Conservation (phyloP, 2,888 invertebrate genomes). For the Corbicula japonica region DNA sequence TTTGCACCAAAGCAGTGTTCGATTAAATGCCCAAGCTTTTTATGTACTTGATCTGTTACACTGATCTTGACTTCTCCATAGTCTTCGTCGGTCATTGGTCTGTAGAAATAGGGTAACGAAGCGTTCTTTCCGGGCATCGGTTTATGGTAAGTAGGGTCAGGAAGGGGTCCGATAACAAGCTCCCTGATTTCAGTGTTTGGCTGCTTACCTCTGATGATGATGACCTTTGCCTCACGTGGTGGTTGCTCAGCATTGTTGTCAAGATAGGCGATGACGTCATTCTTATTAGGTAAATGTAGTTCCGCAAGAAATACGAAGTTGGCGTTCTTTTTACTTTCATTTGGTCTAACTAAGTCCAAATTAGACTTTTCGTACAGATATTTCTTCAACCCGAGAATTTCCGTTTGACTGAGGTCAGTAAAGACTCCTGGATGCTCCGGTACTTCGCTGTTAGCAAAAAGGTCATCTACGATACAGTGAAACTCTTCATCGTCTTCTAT, state of each 20-base stretch:
- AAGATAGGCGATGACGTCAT: conserved; percentile 55
- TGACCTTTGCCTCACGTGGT: conserved; percentile 66
- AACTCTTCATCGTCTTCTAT: too few relatives aligned
- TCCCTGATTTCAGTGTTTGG: conserved; percentile 65
- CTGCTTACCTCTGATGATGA: conserved; percentile 57
- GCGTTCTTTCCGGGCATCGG: conserved; percentile 43
- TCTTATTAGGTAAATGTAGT: conserved; percentile 69
- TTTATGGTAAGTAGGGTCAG: conserved; percentile 61
- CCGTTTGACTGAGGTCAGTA: conserved; percentile 32
- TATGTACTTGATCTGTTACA: conserved; percentile 39
- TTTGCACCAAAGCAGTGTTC: conserved; percentile 44
- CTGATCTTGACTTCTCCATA: conserved; percentile 3
- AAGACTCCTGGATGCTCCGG: conserved; percentile 32
- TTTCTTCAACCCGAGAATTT: conserved; percentile 30
- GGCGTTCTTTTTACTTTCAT: conserved; percentile 25
- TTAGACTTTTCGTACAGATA: conserved; percentile 42
- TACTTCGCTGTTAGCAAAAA: too few relatives aligned
- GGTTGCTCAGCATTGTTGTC: conserved; percentile 57
- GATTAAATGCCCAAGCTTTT: conserved; percentile 40
- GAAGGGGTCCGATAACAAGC: conserved; percentile 70
- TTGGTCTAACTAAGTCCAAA: conserved; percentile 35
- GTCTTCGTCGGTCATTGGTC: conserved; percentile 49
- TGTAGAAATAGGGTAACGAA: conserved; percentile 42
- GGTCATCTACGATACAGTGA: too few relatives aligned
- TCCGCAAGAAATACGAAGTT: conserved; percentile 65